These are phyloP conservation scores for Idaea aversata DNA, from an alignment of 2,888 invertebrate genomes.

Conservation along the genomic window DNA sequence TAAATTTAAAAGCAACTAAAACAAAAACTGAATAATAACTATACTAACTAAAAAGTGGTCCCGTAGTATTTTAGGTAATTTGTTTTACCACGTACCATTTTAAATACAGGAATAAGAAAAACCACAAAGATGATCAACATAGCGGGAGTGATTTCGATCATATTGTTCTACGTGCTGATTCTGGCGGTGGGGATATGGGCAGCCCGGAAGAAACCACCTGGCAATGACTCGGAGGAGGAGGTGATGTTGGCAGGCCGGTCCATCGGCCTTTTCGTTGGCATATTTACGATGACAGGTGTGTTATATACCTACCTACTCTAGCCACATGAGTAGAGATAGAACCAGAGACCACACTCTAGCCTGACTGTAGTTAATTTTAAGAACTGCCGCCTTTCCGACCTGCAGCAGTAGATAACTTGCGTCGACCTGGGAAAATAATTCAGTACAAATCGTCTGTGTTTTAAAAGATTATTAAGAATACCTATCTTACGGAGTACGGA, in stretches of 20 bases:
- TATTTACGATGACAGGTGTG: conserved; percentile 99
- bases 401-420: too few species aligned
- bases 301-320: neutral
- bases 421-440: too few species aligned
- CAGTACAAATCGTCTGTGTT: too few species aligned
- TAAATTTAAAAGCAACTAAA: too few species aligned
- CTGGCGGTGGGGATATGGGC: conserved; percentile 98
- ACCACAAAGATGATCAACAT: conserved; percentile 90
- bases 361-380: too few species aligned
- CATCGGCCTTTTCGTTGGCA: conserved; percentile 97
- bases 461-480: too few species aligned
- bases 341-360: too few species aligned
- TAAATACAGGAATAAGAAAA: conserved; percentile 24
- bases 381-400: too few species aligned
- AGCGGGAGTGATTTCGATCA: conserved; percentile 95
- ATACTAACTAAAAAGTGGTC: too few species aligned
- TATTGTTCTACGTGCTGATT: conserved; percentile 97
- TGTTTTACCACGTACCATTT: neutral
- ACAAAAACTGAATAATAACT: too few species aligned
- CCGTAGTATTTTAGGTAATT: neutral
- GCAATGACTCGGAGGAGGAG: conserved; percentile 96
- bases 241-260: conserved; percentile 99
- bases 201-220: conserved; percentile 93
- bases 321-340: too few species aligned
- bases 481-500: too few species aligned